phyloP scores from a whole-genome alignment of 2,797 vertebrate genomes.

The Dromococcyx pavoninus region DNA sequence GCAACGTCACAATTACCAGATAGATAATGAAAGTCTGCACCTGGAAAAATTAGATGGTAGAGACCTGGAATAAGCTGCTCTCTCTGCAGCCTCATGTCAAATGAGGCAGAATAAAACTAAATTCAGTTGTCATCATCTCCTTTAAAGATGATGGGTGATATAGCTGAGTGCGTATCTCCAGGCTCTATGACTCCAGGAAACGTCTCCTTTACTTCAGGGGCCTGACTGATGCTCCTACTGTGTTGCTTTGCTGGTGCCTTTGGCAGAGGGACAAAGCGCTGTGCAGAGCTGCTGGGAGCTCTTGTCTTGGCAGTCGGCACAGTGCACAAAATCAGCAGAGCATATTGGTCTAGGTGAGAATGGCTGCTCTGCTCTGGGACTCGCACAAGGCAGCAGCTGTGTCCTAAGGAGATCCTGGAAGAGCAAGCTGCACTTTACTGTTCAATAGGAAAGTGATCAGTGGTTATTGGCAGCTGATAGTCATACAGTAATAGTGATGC shows the following conservation, averaged over 20 bases:
- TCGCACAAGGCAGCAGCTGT: not conserved
- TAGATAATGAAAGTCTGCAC: not conserved
- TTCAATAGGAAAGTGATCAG: not conserved
- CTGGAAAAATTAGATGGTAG: not conserved
- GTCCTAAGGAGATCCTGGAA: not conserved
- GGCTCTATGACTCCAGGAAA: not conserved
- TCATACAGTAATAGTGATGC: not conserved
- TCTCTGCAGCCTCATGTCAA: not conserved
- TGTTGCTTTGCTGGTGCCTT: fast-evolving
- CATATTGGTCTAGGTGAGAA: fast-evolving
- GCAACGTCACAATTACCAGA: not conserved
- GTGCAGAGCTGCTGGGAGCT: not conserved
- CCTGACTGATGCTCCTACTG: fast-evolving
- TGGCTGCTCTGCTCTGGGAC: not conserved
- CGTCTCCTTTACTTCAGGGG: fast-evolving
- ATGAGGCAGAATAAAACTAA: not conserved
- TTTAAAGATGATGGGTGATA: not conserved
- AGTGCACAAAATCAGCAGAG: not conserved
- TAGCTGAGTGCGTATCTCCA: not conserved
- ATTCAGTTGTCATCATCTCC: not conserved
- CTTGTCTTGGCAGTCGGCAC: not conserved
- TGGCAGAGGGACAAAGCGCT: not conserved
- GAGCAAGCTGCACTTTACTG: not conserved
- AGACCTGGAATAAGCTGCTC: not conserved
- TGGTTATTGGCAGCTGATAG: not conserved